phyloP scores from a whole-genome alignment of 1,140 invertebrate genomes.

The Oncopodura yosiiana region DNA sequence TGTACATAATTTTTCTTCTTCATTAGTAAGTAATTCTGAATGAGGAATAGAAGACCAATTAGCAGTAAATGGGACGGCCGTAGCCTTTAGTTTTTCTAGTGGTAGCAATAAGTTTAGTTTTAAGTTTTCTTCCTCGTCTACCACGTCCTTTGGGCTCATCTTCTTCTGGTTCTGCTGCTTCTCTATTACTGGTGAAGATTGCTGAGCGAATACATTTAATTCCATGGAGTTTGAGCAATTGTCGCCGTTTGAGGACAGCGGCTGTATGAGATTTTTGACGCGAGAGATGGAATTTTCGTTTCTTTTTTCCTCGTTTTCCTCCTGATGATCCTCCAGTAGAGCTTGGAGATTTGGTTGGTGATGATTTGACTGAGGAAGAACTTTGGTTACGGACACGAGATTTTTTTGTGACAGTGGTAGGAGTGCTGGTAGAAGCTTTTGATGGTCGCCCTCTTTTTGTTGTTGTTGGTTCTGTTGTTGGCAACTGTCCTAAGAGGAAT shows the following conservation, averaged over 20 bases:
- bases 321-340: background rate
- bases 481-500: too few relatives aligned
- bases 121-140: slow-evolving; percentile 5
- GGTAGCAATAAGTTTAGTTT: slow-evolving; percentile 15
- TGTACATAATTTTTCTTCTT: slow-evolving; percentile 24
- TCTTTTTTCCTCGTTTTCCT: slow-evolving; percentile 54
- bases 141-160: slow-evolving; percentile 15
- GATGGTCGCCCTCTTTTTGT: background rate
- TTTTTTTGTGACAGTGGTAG: slow-evolving; percentile 12
- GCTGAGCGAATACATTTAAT: slow-evolving; percentile 28
- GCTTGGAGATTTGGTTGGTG: background rate
- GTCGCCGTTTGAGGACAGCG: slow-evolving; percentile 38
- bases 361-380: slow-evolving; percentile 1
- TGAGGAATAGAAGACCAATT: slow-evolving; percentile 17
- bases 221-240: slow-evolving; percentile 32
- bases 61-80: slow-evolving; percentile 34
- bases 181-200: slow-evolving; percentile 26
- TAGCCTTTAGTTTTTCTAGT: slow-evolving; percentile 35
- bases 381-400: too few relatives aligned
- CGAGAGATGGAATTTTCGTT: slow-evolving; percentile 61
- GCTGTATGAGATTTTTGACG: slow-evolving; percentile 66
- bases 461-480: too few relatives aligned
- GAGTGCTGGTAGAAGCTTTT: background rate
- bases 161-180: slow-evolving; percentile 10
- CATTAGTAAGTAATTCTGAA: slow-evolving; percentile 16